phyloP scores from a whole-genome alignment of 2,888 invertebrate species.

The Panopea generosa region DNA sequence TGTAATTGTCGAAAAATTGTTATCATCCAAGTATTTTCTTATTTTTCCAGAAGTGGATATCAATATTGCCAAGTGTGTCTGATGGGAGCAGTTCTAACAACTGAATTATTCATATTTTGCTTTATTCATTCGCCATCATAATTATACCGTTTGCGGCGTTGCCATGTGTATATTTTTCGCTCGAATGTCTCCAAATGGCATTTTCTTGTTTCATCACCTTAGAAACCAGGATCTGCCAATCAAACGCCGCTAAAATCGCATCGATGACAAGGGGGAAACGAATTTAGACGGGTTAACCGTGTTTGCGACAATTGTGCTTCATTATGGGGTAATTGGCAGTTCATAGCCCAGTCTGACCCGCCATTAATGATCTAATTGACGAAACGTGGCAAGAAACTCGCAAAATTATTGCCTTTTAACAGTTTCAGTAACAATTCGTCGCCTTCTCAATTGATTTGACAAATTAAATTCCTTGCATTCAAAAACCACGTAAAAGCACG shows the following conservation, averaged over 20 bases:
- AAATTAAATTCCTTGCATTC: conserved; percentile 49
- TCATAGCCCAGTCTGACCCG: conserved; percentile 47
- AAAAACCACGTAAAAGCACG: conserved; percentile 29
- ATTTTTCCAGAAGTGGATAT: no score
- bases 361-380: conserved; percentile 51
- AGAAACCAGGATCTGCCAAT: conserved; percentile 37
- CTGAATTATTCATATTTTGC: no score
- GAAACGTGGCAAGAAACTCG: conserved; percentile 48
- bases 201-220: conserved; percentile 21
- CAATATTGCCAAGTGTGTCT: no score
- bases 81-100: no score
- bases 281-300: conserved; percentile 21
- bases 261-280: conserved; percentile 25
- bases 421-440: conserved; percentile 39
- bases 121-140: no score
- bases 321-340: conserved; percentile 52
- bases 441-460: conserved; percentile 45
- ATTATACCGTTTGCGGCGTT: no score
- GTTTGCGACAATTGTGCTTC: conserved; percentile 39
- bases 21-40: no score
- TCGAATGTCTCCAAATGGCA: conserved; percentile 7
- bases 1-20: no score
- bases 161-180: no score
- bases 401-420: conserved; percentile 55
- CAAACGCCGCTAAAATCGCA: conserved; percentile 37